Evolutionary conservation across 2,888 invertebrate species (phyloP).

Genomic region (Chouioia cunea): DNA sequence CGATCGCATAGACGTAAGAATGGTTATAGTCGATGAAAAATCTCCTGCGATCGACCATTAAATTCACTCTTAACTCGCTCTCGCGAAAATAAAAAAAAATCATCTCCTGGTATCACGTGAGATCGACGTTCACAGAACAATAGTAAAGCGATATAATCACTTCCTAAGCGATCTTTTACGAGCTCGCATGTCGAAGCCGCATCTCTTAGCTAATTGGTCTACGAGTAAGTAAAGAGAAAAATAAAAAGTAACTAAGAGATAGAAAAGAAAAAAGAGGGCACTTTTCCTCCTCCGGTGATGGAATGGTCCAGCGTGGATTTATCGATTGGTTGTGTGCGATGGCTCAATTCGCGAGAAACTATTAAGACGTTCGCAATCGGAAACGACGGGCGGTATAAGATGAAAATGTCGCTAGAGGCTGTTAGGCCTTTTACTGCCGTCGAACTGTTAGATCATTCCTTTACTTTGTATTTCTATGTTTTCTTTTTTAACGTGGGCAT

Average conservation of each 20-base stretch:
- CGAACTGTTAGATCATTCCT: not conserved
- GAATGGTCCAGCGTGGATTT: no score
- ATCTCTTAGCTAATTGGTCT: constrained; percentile 34
- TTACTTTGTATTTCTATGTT: no score
- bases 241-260: no score
- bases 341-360: constrained; percentile 36
- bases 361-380: constrained; percentile 16
- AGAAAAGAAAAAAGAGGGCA: no score
- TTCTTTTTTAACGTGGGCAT: no score
- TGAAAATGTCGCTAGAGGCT: constrained; percentile 6
- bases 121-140: constrained; percentile 50
- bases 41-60: no score
- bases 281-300: no score
- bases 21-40: no score
- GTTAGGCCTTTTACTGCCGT: not conserved
- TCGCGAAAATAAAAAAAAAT: no score
- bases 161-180: constrained; percentile 48
- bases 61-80: no score
- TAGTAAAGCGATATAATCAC: constrained; percentile 46
- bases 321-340: constrained; percentile 5
- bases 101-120: constrained; percentile 42
- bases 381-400: constrained; percentile 3
- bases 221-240: no score
- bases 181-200: constrained; percentile 47
- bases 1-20: no score